Evolutionary conservation across 2,113 vertebrate genomes (phyloP).

Genomic region (Lepus europaeus): DNA sequence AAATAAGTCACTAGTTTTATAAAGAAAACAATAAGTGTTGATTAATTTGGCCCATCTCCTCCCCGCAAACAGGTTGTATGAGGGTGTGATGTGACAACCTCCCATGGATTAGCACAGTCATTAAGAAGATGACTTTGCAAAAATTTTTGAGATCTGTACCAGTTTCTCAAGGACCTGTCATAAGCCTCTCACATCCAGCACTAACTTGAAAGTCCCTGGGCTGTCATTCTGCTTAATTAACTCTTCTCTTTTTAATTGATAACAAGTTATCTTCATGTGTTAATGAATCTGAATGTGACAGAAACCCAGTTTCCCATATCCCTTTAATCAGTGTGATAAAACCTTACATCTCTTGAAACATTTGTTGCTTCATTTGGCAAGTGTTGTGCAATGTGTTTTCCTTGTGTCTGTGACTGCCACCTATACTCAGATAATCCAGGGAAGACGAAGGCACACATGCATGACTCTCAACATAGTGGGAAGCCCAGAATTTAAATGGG

Average conservation of each 20-base stretch:
- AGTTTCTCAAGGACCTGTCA: not conserved
- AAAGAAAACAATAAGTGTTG: not conserved
- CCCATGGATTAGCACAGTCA: not conserved
- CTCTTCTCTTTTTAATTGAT: constrained; percentile 45
- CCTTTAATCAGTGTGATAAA: constrained; percentile 32
- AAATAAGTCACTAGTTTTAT: not conserved
- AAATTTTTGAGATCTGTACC: not conserved
- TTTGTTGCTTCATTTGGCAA: constrained; percentile 14
- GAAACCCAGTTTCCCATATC: not conserved
- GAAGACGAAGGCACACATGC: not conserved
- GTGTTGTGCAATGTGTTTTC: not conserved
- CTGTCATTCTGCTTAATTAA: not conserved
- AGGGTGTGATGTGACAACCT: not conserved
- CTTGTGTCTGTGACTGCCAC: not conserved
- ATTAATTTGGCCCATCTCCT: not conserved
- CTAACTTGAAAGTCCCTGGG: not conserved
- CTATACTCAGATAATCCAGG: not conserved
- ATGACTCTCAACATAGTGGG: not conserved
- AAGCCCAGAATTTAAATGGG: not conserved
- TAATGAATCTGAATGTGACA: constrained; percentile 27
- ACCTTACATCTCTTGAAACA: not conserved
- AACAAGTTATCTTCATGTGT: constrained; percentile 32
- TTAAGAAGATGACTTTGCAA: not conserved
- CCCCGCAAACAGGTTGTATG: not conserved
- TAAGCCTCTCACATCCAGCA: not conserved